Conservation (phyloP, 2,797 vertebrate genomes). For the Orestias chungarensis region DNA sequence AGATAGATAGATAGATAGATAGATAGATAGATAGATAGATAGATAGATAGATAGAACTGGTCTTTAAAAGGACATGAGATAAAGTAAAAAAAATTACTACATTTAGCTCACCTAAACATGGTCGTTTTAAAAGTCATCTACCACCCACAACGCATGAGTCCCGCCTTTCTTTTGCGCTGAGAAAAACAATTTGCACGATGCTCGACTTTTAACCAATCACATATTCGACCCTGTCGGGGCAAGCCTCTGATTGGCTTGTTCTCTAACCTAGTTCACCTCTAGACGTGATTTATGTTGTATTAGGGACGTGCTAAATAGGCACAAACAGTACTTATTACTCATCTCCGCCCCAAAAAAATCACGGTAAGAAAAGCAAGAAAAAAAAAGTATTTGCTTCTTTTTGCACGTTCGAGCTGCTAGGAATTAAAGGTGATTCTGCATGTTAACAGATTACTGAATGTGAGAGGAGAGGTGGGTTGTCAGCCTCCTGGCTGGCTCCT, state of each 20-base stretch:
- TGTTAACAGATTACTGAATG: neutral
- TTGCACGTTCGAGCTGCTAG: neutral
- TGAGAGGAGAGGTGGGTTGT: constrained; percentile 7
- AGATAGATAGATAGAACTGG: neutral
- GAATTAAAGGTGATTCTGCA: neutral
- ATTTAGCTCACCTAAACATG: neutral
- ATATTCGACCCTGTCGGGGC: rapidly evolving
- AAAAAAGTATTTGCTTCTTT: too few species aligned
- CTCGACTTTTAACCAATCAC: constrained; percentile 1
- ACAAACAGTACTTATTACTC: neutral
- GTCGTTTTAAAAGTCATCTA: neutral
- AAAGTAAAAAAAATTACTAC: neutral
- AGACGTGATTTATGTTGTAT: neutral
- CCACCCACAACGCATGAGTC: neutral
- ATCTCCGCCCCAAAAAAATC: neutral
- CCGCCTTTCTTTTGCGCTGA: neutral
- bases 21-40: neutral
- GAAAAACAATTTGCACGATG: constrained; percentile 12
- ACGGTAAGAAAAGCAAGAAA: too few species aligned
- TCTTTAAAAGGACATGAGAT: neutral
- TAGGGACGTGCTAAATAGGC: neutral
- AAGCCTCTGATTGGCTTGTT: constrained; percentile 20
- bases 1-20: neutral
- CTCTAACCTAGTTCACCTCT: neutral
- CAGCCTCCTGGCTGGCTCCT: constrained; percentile 31